phyloP scores from a whole-genome alignment of 2,113 vertebrate genomes.

The Motacilla tschutschensis region DNA sequence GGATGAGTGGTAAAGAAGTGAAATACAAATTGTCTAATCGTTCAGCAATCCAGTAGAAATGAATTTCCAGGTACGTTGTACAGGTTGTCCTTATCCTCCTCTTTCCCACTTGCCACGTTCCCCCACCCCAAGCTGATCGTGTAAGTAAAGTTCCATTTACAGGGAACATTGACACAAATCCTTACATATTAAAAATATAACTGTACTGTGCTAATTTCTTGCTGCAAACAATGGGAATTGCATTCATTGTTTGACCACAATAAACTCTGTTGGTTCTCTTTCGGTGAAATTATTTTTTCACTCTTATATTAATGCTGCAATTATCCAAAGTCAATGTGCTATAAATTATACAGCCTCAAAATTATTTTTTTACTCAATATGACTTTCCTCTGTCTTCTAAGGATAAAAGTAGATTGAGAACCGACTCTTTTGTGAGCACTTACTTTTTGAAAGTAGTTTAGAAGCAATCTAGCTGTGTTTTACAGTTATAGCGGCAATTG shows the following conservation, averaged over 20 bases:
- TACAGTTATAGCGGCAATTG: conserved; percentile 82
- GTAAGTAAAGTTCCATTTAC: conserved; percentile 35
- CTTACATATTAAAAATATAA: conserved; percentile 53
- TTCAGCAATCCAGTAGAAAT: conserved; percentile 50
- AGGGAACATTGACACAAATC: conserved; percentile 5
- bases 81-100: conserved; percentile 29
- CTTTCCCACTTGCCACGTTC: neutral
- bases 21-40: conserved; percentile 72
- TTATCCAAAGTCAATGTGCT: conserved; percentile 59
- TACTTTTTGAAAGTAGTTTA: conserved; percentile 84
- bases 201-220: conserved; percentile 41
- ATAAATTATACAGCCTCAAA: conserved; percentile 64
- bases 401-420: conserved; percentile 77
- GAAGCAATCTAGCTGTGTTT: conserved; percentile 84
- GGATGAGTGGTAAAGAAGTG: conserved; percentile 67
- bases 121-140: conserved; percentile 33
- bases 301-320: conserved; percentile 44
- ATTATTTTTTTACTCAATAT: conserved; percentile 74
- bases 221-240: conserved; percentile 44
- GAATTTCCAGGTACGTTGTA: conserved; percentile 55
- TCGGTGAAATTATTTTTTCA: conserved; percentile 41
- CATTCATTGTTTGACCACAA: conserved; percentile 52
- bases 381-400: conserved; percentile 73
- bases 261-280: conserved; percentile 43
- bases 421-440: conserved; percentile 77